Evolutionary conservation across 2,888 invertebrate species (phyloP), one percentile per base, ranked within the genome.

Genomic region (Synergus gifuensis): DNA sequence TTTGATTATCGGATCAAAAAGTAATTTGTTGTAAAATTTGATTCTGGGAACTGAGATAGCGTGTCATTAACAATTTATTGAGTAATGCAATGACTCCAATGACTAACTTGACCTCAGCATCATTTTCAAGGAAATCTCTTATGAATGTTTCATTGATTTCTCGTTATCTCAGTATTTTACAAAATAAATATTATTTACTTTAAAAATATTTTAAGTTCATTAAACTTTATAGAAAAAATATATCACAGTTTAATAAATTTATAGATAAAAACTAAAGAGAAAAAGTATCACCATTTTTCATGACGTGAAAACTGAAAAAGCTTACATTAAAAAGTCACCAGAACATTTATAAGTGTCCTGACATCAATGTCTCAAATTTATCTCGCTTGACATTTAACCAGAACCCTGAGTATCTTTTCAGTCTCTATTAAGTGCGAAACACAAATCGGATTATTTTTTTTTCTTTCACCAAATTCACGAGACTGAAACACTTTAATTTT

Each of bases 321-420:
- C 40, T 40, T 40, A 63, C 3, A n/a, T 54, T 54, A 54, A 54
- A 7, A 63, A 40, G 36, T 63, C 36, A 8, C 16, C 1, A 28
- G 79, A 81, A 83, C 83, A 83, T 81, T 82, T 82, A 84, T 83
- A 80, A n/a, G 82, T 81, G 49, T 49, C 79, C 58, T 18, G 67
- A 60, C 64, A 58, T 49, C 18, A 69, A 40, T 60, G 14, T 28
- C 54, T 42, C 12, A 44, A 62, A 82, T 81, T 79, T 84, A 84
- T 83, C 82, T 83, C 54, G 0, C 78, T 77, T 84, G 82, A 84
- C 82, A 84, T 84, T 84, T 83, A 79, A 79, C 81, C 36, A 54
- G 63, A 54, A 36, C 28, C 9, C 22, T 54, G 36, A 28, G 46
- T 46, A 54, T 40, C 16, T 40, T 63, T 63, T 63, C 28, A 40